Evolutionary conservation across 2,797 vertebrate species (phyloP).

Genomic region (Tenualosa thibaudeaui): DNA sequence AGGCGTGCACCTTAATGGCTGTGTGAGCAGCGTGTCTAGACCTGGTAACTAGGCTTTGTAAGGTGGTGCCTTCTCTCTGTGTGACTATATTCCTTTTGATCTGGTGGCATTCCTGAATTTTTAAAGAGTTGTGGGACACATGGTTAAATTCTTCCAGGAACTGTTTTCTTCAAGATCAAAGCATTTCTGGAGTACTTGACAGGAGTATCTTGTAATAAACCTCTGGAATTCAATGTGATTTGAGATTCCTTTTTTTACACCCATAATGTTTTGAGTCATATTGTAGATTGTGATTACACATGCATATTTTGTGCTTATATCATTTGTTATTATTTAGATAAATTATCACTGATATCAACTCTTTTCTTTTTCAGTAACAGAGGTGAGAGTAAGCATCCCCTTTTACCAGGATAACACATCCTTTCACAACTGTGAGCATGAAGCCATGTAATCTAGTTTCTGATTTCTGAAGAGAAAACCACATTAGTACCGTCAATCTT

Average conservation of each 20-base stretch:
- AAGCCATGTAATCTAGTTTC: conserved; percentile 8
- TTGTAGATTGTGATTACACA: not conserved
- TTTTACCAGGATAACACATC: not conserved
- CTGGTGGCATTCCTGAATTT: conserved; percentile 21
- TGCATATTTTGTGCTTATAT: not conserved
- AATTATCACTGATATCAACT: not conserved
- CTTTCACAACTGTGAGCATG: not conserved
- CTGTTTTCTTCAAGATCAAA: conserved; percentile 18
- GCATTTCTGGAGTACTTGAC: conserved; percentile 15
- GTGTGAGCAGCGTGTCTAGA: conserved; percentile 33
- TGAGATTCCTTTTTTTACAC: not conserved
- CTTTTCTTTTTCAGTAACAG: not conserved
- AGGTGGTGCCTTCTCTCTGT: conserved; percentile 2
- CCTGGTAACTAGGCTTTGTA: conserved; percentile 56
- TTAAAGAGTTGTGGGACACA: conserved; percentile 17
- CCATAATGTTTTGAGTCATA: not conserved
- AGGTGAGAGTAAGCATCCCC: not conserved
- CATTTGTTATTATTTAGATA: not conserved
- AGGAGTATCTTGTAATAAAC: conserved; percentile 16
- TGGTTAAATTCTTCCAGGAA: conserved; percentile 24
- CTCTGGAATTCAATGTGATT: not conserved
- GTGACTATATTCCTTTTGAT: conserved; percentile 12
- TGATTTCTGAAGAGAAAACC: not conserved
- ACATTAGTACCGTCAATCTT: not conserved
- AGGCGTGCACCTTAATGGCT: not conserved